Percentiles rank a stretch among this genome's conserved stretches.
Conservation (phyloP, 1,140 invertebrate genomes). For the Lycorma delicatula region DNA sequence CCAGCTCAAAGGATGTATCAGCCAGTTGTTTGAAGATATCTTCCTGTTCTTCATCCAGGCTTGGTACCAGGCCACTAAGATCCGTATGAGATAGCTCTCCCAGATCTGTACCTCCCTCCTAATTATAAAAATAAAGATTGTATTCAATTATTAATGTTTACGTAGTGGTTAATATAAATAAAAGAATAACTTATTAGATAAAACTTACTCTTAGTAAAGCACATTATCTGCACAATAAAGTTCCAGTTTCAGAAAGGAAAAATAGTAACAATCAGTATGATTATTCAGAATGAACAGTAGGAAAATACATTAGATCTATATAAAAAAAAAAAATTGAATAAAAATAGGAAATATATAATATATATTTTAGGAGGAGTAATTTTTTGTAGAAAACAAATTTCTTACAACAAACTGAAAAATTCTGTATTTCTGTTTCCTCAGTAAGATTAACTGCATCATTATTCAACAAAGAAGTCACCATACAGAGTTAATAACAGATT, state of each 20-base stretch:
- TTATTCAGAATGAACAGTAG: background rate
- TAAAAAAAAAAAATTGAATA: too few species aligned
- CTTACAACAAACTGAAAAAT: too few species aligned
- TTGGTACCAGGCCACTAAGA: conserved; percentile 46
- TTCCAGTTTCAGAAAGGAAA: background rate
- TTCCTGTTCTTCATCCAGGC: conserved; percentile 51
- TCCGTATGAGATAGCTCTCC: conserved; percentile 58
- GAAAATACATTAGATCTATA: background rate
- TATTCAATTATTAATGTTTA: background rate
- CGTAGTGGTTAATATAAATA: background rate
- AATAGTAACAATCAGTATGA: background rate
- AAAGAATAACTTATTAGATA: background rate
- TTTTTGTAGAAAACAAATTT: too few species aligned
- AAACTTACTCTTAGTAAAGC: background rate
- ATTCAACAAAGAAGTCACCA: too few species aligned
- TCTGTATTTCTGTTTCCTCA: too few species aligned
- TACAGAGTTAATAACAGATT: too few species aligned
- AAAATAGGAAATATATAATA: too few species aligned
- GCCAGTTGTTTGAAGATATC: conserved; percentile 62
- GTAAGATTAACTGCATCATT: too few species aligned
- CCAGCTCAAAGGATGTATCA: conserved; percentile 51
- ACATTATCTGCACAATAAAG: background rate
- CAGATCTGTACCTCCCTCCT: conserved; percentile 38
- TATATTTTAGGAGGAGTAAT: too few species aligned
- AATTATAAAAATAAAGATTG: conserved; percentile 23